Evolutionary conservation across 1,140 invertebrate species (phyloP), one percentile per base, ranked within the genome.

Genomic region (Streblospio benedicti): DNA sequence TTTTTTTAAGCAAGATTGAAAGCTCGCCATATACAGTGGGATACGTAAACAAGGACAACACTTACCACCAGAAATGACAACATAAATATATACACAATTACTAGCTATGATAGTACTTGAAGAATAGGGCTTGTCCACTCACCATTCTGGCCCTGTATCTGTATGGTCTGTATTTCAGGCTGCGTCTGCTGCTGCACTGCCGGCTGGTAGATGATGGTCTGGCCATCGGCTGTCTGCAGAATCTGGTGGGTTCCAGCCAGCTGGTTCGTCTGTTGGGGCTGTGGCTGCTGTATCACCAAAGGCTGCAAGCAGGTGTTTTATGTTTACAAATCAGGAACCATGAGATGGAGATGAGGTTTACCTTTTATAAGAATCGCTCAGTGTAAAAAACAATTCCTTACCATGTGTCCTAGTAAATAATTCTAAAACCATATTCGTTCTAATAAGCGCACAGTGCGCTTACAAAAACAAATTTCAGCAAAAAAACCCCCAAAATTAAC

Each of bases 171-270:
- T 18, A 57, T 43, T 18, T 55, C 31, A 23, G 53, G 18, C 41
- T 32, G 31, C 28, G 25, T 32, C 44, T 47, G 44, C 44, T 47
- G 44, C 44, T 47, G 44, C 4, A 27, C 18, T 47, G 4, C 27
- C 55, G 89, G 89, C 72, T 93, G 89, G 72, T 92, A 94, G 58
- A 93, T 86, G 63, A 89, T 88, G 0, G 91, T 92, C 75, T 95
- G 91, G n/a, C 92, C 92, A 80, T 95, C 91, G 0, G 88, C 81
- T 9, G 90, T 90, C 74, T 94, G 91, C 33, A 96, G 84, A 27
- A 96, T 82, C 58, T 79, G 76, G 30, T 74, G 67, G 85, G 61
- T 81, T 23, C 33, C 35, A 16, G 56, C 31, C 3, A 30, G 14
- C 32, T 28, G 66, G 82, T 56, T 32, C 50, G 69, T 69, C n/a